Evolutionary conservation across 30 jellyfish, hydroid and myxozoan species (phyloP), one percentile per base, ranked within the genome.

Genomic region (Cassiopea andromeda): DNA sequence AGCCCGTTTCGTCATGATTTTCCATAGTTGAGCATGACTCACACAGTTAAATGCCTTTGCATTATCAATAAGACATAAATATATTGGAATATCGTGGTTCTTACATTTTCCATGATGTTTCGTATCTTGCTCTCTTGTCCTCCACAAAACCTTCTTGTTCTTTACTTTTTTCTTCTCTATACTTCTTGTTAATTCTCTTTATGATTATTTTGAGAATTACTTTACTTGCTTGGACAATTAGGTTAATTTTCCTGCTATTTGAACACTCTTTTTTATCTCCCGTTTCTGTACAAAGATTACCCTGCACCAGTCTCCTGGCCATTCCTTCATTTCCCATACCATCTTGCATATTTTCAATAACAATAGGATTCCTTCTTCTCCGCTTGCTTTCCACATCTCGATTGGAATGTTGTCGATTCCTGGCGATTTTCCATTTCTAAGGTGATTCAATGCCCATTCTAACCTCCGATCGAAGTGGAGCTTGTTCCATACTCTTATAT

Each of bases 121-220:
- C 92, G 85, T 67, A 83, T 69, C 85, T 46, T 50, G 92, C 68
- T 12, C 85, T 89, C 54, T 48, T 66, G 49, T 43, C 89, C 47
- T 67, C 74, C 15, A 9, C 73, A 48, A 83, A 83, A n/a, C 93
- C 93, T 16, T 81, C 93, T 70, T 85, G 93, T 70, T 85, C 87
- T 44, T 70, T 89, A 9, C 69, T 19, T 19, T 38, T 71, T 47
- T 85, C 89, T 58, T 66, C 18, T 46, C 48, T 44, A 12, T 27
- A 64, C n/a, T 64, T 38, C 73, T 66, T 59, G 43, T 68, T 49
- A 43, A 66, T 83, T 45, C 91, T 66, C 44, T 69, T 38, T 83
- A 6, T 43, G 73, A 83, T 68, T 64, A 83, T 83, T 83, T 83
- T 83, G 45, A 66, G 85, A 12, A 83, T 66, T 45, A 83, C 82